Base-by-base conservation (phyloP, 2,113 vertebrate species). In the Phoenicopterus ruber region DNA sequence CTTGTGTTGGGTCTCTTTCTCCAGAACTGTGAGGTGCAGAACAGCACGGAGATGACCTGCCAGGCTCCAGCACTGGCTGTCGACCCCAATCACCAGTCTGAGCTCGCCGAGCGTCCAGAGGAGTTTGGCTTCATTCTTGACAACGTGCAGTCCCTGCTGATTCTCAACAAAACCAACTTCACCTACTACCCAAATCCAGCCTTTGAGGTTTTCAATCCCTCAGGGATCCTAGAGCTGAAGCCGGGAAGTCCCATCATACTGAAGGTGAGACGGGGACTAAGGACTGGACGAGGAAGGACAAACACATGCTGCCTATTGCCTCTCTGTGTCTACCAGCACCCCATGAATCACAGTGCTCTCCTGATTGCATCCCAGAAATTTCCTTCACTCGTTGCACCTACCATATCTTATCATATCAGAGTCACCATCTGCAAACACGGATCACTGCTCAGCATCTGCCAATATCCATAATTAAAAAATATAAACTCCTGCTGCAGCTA, bases 81-180 rank as follows among this genome's bases (percentile, higher is more conserved):
- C 92, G 99, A 95, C 40, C 98, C 98, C 3, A 98, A 93, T 71
- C 96, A 98, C 79, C 99, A 99, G 29, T 98, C 98, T 1, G 99
- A 99, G 58, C 97, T 98, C 1, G 98, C 98, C 0, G 99, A 99
- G 87, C 98, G 98, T 38, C 99, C 99, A 0, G 99, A 99, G 34
- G 99, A 99, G 97, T 99, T 99, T 44, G 99, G 99, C 88, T 99
- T 99, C 88, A 99, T 99, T 95, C 97, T 99, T 88, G 99, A 99
- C 85, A 99, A 99, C 0, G 99, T 99, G 44, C 99, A 99, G 89
- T 98, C 99, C 8, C 97, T 99, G 86, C 98, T 99, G 73, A 98
- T 99, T 20, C 99, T 99, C 96, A 99, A 99, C 97, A 99, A 97
- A 98, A 99, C 98, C 93, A 99, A 99, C 96, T 99, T 99, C 82